Conservation (phyloP, 2,113 vertebrate species). For the Microtus ochrogaster region DNA sequence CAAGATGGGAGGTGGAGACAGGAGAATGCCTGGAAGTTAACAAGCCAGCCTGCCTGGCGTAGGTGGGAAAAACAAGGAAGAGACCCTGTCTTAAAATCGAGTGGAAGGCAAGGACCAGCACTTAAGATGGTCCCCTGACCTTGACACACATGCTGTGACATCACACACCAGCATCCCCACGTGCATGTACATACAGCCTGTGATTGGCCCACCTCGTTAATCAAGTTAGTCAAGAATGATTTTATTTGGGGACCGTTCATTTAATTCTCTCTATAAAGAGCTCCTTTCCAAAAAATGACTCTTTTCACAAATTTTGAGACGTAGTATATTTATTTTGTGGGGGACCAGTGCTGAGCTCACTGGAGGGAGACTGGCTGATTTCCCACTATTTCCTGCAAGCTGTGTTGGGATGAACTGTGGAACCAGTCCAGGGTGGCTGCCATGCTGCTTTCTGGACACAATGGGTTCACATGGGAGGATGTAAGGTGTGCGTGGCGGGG, state of each 20-base stretch:
- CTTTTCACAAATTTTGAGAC: not conserved
- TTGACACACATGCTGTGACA: not conserved
- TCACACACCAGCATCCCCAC: not conserved
- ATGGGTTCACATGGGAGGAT: not conserved
- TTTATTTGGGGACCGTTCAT: not conserved
- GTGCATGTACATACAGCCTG: not conserved
- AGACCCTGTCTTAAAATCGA: not conserved
- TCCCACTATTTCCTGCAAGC: not conserved
- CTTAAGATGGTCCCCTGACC: not conserved
- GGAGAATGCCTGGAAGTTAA: not conserved
- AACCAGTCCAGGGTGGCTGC: not conserved
- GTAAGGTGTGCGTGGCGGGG: rapidly evolving
- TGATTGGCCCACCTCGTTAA: not conserved
- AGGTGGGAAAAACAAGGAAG: not conserved
- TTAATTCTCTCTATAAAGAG: not conserved
- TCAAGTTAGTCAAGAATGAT: not conserved
- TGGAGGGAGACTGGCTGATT: not conserved
- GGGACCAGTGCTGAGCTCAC: not conserved
- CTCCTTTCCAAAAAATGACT: not conserved
- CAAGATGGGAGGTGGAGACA: not conserved
- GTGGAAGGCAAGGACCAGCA: not conserved
- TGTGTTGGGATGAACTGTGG: not conserved
- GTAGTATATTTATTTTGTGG: not conserved
- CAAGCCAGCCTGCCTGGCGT: no score
- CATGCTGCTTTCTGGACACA: not conserved